Conservation (phyloP, 2,888 invertebrate genomes). For the Dryobota labecula region DNA sequence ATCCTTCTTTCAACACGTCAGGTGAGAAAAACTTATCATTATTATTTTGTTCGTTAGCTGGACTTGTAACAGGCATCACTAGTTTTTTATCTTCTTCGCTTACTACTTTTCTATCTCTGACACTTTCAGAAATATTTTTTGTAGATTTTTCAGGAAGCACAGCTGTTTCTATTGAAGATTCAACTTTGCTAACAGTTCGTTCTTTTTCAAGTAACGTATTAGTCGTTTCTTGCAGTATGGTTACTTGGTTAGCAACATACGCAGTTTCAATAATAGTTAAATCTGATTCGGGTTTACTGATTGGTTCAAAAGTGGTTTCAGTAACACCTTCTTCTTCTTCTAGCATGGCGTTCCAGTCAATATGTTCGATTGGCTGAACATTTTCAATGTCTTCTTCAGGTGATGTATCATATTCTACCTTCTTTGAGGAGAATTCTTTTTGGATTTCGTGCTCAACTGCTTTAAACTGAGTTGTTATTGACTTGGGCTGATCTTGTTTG, state of each 20-base stretch:
- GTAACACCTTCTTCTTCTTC: conserved; percentile 82
- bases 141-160: conserved; percentile 19
- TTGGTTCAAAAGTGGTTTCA: conserved; percentile 72
- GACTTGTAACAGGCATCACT: conserved; percentile 56
- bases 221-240: conserved; percentile 78
- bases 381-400: conserved; percentile 57
- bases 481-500: conserved; percentile 42
- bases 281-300: conserved; percentile 66
- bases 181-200: conserved; percentile 44
- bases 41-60: conserved; percentile 83
- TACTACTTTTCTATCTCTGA: conserved; percentile 2
- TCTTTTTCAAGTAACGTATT: conserved; percentile 63
- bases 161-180: conserved; percentile 40
- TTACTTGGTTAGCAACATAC: conserved; percentile 84
- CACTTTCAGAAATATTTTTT: conserved; percentile 14
- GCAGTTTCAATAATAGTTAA: conserved; percentile 60
- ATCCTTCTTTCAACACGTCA: conserved; percentile 74
- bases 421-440: not conserved
- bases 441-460: conserved; percentile 8
- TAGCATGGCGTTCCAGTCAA: conserved; percentile 86
- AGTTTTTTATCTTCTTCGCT: conserved; percentile 47
- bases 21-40: conserved; percentile 81
- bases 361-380: conserved; percentile 77
- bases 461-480: conserved; percentile 17
- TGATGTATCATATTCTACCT: conserved; percentile 31